These are phyloP conservation scores for Stigmatopora nigra DNA, from an alignment of 2,113 vertebrate species.

Conservation along the genomic window DNA sequence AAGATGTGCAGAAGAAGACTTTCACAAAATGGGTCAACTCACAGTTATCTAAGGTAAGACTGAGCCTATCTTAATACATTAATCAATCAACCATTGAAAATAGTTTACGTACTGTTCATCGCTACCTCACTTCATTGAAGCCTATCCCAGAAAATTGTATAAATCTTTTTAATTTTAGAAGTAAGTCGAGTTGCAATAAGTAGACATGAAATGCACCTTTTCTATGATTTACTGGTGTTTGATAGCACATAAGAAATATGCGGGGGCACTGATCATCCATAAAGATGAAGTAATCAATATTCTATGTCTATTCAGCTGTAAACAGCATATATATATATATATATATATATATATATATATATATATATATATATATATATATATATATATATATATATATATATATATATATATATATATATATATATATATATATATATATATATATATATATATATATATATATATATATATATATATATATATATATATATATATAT, in stretches of 20 bases:
- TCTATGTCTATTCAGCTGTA: not conserved
- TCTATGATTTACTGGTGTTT: not conserved
- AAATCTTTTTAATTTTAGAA: not conserved
- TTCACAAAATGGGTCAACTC: slow-evolving; percentile 99
- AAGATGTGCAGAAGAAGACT: slow-evolving; percentile 99
- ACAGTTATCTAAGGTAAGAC: slow-evolving; percentile 91
- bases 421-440: too few relatives aligned
- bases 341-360: too few relatives aligned
- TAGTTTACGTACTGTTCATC: too few relatives aligned
- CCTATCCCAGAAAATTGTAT: too few relatives aligned
- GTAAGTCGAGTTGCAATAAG: not conserved
- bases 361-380: too few relatives aligned
- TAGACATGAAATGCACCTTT: not conserved
- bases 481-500: too few relatives aligned
- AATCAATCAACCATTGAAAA: not conserved
- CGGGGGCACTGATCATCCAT: not conserved
- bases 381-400: too few relatives aligned
- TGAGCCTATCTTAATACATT: not conserved
- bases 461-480: too few relatives aligned
- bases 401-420: too few relatives aligned
- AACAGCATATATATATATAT: not conserved
- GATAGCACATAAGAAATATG: not conserved
- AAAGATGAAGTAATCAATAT: not conserved
- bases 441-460: too few relatives aligned
- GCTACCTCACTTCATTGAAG: too few relatives aligned